Percentiles rank a stretch among this genome's conserved stretches.
These are phyloP conservation scores for Cryptomyrus ogoouensis DNA, from an alignment of 2,113 vertebrate species.

Conservation along the genomic window DNA sequence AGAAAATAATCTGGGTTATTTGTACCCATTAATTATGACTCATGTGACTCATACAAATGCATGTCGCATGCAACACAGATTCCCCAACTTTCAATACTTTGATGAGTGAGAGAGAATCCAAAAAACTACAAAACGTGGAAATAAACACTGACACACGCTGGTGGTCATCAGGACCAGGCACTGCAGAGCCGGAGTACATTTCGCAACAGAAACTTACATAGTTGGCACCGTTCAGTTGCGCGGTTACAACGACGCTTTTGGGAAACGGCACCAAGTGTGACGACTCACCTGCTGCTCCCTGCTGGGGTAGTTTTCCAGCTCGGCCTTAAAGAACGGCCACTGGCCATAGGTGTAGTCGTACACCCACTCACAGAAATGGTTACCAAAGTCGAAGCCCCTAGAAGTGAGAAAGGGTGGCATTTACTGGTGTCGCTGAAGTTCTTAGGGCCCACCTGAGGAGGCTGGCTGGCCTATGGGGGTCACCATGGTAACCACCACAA, in stretches of 20 bases:
- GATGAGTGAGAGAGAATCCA: neutral
- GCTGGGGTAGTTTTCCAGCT: slow-evolving; percentile 69
- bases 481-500: neutral
- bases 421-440: neutral
- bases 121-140: neutral
- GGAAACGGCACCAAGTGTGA: neutral
- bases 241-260: neutral
- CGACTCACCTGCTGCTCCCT: slow-evolving; percentile 72
- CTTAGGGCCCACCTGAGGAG: neutral
- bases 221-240: neutral
- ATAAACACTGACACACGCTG: neutral
- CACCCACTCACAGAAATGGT: slow-evolving; percentile 91
- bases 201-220: neutral
- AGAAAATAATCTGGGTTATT: neutral
- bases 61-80: neutral
- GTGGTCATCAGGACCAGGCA: neutral
- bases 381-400: slow-evolving; percentile 90
- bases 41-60: neutral
- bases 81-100: neutral
- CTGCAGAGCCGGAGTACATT: neutral
- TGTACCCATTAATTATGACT: neutral
- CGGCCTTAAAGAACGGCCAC: slow-evolving; percentile 72
- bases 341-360: slow-evolving; percentile 79
- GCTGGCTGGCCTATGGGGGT: neutral
- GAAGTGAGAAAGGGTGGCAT: neutral